Percentiles rank a stretch among this genome's conserved stretches.
Evolutionary conservation across 2,797 vertebrate species (phyloP).

Genomic region (Neostethus bicornis): DNA sequence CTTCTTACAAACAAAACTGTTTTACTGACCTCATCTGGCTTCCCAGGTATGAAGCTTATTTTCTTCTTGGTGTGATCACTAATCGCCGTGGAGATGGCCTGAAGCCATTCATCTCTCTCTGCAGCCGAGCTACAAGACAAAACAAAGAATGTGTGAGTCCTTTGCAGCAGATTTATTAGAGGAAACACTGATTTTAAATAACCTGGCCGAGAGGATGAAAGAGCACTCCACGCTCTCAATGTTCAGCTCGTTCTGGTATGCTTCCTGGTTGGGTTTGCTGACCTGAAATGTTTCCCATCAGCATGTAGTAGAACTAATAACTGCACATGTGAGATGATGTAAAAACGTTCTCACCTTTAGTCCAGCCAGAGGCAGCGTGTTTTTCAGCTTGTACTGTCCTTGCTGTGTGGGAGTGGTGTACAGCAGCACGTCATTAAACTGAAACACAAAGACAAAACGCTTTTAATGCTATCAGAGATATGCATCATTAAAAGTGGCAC

Average conservation of each 20-base stretch:
- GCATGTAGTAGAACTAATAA: background rate
- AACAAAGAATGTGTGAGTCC: slow-evolving; percentile 14
- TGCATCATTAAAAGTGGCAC: background rate
- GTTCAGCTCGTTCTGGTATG: slow-evolving; percentile 93
- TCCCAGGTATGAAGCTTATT: slow-evolving; percentile 88
- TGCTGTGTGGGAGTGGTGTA: slow-evolving; percentile 91
- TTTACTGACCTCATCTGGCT: slow-evolving; percentile 84
- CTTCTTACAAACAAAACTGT: background rate
- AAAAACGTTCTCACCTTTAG: slow-evolving; percentile 88
- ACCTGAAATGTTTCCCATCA: slow-evolving; percentile 80
- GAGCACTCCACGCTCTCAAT: slow-evolving; percentile 97
- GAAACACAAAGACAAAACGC: slow-evolving; percentile 40
- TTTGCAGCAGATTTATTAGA: no score
- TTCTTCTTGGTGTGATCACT: slow-evolving; percentile 90
- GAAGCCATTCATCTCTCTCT: slow-evolving; percentile 94
- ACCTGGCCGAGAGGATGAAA: slow-evolving; percentile 96
- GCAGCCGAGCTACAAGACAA: slow-evolving; percentile 84
- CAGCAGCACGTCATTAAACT: slow-evolving; percentile 95
- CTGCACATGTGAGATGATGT: background rate
- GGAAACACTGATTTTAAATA: slow-evolving; percentile 16
- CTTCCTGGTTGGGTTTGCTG: slow-evolving; percentile 93
- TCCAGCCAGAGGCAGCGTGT: slow-evolving; percentile 89
- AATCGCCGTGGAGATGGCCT: slow-evolving; percentile 91
- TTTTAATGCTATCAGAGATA: background rate
- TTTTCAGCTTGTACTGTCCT: slow-evolving; percentile 93